phyloP scores from a whole-genome alignment of 2,113 vertebrate species.

The Myanophis thanlyinensis region DNA sequence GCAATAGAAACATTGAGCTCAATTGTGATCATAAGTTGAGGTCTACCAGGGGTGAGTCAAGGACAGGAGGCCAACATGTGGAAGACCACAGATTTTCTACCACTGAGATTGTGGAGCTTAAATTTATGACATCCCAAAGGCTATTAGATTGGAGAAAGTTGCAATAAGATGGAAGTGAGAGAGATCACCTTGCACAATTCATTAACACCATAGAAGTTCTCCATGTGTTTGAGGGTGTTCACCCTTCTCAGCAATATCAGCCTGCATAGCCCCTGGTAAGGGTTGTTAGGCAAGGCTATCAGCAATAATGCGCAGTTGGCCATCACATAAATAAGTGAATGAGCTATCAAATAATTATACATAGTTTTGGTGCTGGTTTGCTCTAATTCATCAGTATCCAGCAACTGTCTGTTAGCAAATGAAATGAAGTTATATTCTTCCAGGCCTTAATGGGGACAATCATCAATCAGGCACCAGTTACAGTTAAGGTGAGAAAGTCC shows the following conservation, averaged over 20 bases:
- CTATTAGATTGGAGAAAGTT: background rate
- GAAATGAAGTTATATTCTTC: conserved; percentile 10
- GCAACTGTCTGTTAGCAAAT: conserved; percentile 8
- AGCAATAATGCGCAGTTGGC: background rate
- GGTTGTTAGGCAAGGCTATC: background rate
- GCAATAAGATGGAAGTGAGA: background rate
- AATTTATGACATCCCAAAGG: background rate
- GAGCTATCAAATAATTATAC: conserved; percentile 10
- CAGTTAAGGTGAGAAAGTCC: conserved; percentile 1
- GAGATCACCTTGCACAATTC: background rate
- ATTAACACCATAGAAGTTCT: background rate
- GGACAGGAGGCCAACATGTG: background rate
- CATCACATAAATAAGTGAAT: conserved; percentile 1
- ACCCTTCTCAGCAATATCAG: background rate
- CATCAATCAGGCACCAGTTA: conserved; percentile 14
- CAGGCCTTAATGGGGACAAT: conserved; percentile 9
- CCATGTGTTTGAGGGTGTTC: background rate
- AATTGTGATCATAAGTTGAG: background rate
- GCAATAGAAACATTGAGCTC: background rate
- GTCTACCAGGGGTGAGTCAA: background rate
- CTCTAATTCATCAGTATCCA: conserved; percentile 12
- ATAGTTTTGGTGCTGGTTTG: conserved; percentile 9
- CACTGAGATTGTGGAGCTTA: background rate
- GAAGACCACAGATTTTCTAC: background rate
- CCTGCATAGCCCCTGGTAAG: background rate